Base-by-base conservation (phyloP, 1,140 invertebrate genomes). In the Drosophila funebris region DNA sequence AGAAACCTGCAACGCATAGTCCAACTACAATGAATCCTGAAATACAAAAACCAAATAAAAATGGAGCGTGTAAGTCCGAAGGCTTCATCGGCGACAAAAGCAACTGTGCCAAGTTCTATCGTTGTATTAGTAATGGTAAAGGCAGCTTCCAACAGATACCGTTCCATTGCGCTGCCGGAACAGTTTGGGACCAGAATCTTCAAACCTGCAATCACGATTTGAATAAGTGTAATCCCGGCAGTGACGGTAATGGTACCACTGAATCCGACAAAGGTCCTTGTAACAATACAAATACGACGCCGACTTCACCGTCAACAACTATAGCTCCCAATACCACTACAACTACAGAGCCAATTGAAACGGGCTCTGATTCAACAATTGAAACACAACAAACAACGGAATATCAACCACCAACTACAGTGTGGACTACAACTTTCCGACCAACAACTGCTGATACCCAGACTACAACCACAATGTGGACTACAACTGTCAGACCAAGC, bases 71-170 rank as follows among this genome's bases (percentile, higher is more conserved):
- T 16, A 70, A 36, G 29, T 54, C 69, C 1, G 85, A 90, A 20
- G 88, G 88, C 4, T 82, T 82, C 20, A 78, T 77, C 18, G 74
- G 73, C 6, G 90, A 92, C 72, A 66, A 73, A 7, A 87, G 92
- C 29, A 92, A 96, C 62, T 96, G 95, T 70, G 93, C 88, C 33
- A 95, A 95, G 74, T 96, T 96, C 76, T 95, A 95, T 74, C 93
- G 95, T 75, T 96, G 95, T 90, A 93, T 95, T 0, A 87, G 92
- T 46, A 92, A 94, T 56, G 93, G 93, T 1, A 89, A 92, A 27
- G 93, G 92, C 13, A 92, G 92, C 1, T 94, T 92, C 46, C 92
- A 77, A 1, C 93, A 92, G 75, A 93, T 94, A 76, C 93, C 94
- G 43, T 96, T 95, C 82, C 92, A 91, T 48, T 96, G 95, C 80